A percentile compares a stretch with the other conserved stretches of the same genome.
phyloP scores from a whole-genome alignment of 2,797 vertebrate genomes.

The Rhinophrynus dorsalis region DNA sequence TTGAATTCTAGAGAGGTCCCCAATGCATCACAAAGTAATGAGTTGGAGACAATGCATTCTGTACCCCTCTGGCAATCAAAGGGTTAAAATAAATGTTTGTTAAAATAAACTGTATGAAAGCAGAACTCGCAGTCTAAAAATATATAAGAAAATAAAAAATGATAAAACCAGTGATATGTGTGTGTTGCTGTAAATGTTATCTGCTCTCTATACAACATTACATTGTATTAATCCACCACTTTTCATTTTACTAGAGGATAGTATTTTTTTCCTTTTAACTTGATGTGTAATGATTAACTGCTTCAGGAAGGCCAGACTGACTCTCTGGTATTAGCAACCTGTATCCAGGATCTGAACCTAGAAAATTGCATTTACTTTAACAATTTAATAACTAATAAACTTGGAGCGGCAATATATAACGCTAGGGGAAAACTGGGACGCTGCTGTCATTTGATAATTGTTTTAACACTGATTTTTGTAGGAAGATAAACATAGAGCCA shows the following conservation, averaged over 20 bases:
- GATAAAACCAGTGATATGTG: too few relatives aligned
- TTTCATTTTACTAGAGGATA: constrained; percentile 11
- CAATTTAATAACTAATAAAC: constrained; percentile 20
- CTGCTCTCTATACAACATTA: neutral
- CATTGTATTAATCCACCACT: neutral
- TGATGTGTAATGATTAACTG: constrained; percentile 38
- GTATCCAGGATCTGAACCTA: constrained; percentile 23
- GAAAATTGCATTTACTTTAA: constrained; percentile 23
- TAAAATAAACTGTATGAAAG: too few relatives aligned
- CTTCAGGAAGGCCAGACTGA: constrained; percentile 20
- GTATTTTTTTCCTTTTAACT: constrained; percentile 13
- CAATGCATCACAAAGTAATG: too few relatives aligned
- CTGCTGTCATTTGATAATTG: neutral
- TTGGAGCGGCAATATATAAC: neutral
- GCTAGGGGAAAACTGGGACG: neutral
- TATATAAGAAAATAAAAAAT: too few relatives aligned
- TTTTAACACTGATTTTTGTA: constrained; percentile 1
- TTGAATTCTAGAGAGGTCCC: too few relatives aligned
- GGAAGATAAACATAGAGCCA: neutral
- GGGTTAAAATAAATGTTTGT: too few relatives aligned
- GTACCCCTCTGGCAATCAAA: too few relatives aligned
- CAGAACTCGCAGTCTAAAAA: too few relatives aligned
- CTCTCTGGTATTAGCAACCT: constrained; percentile 16
- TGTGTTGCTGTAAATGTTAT: neutral
- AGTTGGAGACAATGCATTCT: too few relatives aligned